Conservation (phyloP, 2,113 vertebrate species). For the Myotis yumanensis region DNA sequence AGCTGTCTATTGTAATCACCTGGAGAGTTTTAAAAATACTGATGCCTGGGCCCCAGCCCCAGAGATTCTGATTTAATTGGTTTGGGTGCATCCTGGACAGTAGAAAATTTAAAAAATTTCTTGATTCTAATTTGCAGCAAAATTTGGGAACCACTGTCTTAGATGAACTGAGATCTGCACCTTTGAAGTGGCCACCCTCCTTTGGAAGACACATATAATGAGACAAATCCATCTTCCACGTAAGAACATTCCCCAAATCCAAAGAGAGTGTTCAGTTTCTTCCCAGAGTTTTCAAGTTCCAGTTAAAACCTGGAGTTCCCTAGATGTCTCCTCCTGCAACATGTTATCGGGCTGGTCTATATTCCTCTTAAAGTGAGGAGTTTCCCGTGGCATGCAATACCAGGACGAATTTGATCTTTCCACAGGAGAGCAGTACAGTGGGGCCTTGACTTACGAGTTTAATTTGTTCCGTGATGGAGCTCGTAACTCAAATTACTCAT, state of each 20-base stretch:
- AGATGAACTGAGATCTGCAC: not conserved
- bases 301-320: not conserved
- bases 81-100: not conserved
- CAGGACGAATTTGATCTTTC: not conserved
- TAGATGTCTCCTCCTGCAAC: not conserved
- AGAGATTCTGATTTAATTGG: not conserved
- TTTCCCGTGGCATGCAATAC: accelerated
- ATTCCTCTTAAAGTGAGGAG: not conserved
- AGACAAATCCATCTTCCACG: not conserved
- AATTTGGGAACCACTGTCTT: not conserved
- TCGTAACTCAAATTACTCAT: too few relatives aligned
- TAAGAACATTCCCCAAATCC: not conserved
- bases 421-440: not conserved
- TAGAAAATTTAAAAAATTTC: not conserved
- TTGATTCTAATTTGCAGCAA: not conserved
- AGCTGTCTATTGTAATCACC: not conserved
- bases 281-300: not conserved
- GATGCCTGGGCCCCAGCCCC: not conserved
- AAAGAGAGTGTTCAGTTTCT: not conserved
- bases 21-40: not conserved
- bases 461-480: too few relatives aligned
- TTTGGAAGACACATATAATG: not conserved
- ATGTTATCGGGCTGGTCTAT: not conserved
- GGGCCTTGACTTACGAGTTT: too few relatives aligned
- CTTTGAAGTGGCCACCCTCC: not conserved